Conservation (phyloP, 2,797 vertebrate genomes). For the Sebastes taczanowskii region DNA sequence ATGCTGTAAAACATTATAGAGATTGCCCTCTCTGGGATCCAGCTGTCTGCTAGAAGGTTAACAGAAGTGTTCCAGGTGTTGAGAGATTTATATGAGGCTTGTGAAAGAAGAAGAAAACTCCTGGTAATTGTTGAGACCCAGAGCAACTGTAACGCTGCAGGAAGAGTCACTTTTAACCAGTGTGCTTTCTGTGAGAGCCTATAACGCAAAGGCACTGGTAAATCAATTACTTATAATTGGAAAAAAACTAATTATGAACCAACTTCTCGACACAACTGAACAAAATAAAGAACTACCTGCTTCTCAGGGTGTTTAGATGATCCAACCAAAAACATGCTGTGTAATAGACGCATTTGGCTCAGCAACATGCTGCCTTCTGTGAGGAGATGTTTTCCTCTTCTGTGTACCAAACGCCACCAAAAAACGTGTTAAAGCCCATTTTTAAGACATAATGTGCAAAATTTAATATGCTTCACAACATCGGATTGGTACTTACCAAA, state of each 20-base stretch:
- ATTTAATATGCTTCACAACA: constrained; percentile 38
- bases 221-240: background rate
- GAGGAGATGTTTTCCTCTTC: constrained; percentile 6
- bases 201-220: background rate
- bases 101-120: background rate
- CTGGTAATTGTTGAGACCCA: background rate
- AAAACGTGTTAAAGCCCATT: constrained; percentile 32
- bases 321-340: constrained; percentile 4
- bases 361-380: background rate
- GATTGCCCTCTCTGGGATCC: background rate
- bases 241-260: background rate
- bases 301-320: background rate
- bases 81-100: constrained; percentile 6
- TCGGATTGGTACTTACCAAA: constrained; percentile 46
- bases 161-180: background rate
- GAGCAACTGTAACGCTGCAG: background rate
- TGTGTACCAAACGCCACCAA: constrained; percentile 9
- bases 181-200: background rate
- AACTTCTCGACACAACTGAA: background rate
- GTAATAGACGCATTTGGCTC: constrained; percentile 13
- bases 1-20: constrained; percentile 1
- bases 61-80: constrained; percentile 3
- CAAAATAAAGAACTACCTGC: background rate
- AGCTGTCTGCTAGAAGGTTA: constrained; percentile 7
- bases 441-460: constrained; percentile 32